phyloP scores from a whole-genome alignment of 2,113 vertebrate genomes.

The Pomatostomus ruficeps region DNA sequence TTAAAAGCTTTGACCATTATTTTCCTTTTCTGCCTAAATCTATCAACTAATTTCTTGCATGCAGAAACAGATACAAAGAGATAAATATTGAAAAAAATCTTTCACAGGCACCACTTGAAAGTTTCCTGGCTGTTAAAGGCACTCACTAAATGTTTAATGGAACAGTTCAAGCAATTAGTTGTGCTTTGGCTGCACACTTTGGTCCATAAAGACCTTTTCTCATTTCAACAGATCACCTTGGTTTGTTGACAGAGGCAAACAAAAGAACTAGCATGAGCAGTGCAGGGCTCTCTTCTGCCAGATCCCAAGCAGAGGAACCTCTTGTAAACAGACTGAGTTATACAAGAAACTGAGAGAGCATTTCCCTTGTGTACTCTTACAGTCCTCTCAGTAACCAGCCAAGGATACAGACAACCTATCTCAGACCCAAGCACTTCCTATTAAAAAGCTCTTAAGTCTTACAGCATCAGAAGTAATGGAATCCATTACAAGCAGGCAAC shows the following conservation, averaged over 20 bases:
- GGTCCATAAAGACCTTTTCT: neutral
- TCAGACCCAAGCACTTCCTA: neutral
- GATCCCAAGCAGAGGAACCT: neutral
- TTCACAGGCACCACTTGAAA: neutral
- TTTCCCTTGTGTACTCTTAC: neutral
- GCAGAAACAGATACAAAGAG: neutral
- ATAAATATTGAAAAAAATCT: neutral
- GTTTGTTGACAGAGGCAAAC: neutral
- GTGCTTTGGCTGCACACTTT: neutral
- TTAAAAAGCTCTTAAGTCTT: neutral
- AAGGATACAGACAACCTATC: neutral
- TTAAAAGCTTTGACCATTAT: neutral
- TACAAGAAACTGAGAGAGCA: neutral
- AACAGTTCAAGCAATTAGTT: neutral
- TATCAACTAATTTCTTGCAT: neutral
- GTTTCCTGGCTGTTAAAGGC: neutral
- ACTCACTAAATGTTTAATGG: neutral
- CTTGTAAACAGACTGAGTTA: neutral
- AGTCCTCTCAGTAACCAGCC: neutral
- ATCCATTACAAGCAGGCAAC: neutral
- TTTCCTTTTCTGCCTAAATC: neutral
- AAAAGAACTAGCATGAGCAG: neutral
- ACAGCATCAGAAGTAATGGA: neutral
- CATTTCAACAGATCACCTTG: neutral
- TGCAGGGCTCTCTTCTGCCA: neutral